Conservation (phyloP, 2,888 invertebrate genomes). For the Cephus rjabovi region DNA sequence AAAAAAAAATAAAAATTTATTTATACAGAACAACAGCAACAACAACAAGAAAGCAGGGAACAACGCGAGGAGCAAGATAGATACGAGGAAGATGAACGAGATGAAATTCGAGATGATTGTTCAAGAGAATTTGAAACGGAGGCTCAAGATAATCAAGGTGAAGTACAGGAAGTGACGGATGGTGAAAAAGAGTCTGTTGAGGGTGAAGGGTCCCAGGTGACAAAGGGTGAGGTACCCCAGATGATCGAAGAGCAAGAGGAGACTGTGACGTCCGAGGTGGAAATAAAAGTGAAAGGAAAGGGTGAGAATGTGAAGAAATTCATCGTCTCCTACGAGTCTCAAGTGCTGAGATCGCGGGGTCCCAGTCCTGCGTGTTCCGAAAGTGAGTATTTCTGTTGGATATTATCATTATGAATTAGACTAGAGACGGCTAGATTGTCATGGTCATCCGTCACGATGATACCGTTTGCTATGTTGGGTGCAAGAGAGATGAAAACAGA, state of each 20-base stretch:
- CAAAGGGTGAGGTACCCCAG: constrained; percentile 36
- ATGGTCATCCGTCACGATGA: too few relatives aligned
- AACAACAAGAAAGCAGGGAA: constrained; percentile 1
- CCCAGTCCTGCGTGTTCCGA: constrained; percentile 58
- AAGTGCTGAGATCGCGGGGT: constrained; percentile 51
- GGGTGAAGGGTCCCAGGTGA: constrained; percentile 30
- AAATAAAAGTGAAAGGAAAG: constrained; percentile 54
- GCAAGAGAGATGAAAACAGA: too few relatives aligned
- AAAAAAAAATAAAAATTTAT: constrained; percentile 35
- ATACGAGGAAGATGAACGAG: constrained; percentile 4
- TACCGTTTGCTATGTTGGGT: too few relatives aligned
- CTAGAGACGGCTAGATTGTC: too few relatives aligned
- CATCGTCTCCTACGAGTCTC: constrained; percentile 61
- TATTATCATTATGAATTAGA: neutral
- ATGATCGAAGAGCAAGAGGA: constrained; percentile 45
- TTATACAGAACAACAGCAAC: neutral
- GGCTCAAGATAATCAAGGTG: too few relatives aligned
- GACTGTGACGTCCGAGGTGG: constrained; percentile 40
- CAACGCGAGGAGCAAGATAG: constrained; percentile 5
- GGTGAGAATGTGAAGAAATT: constrained; percentile 61
- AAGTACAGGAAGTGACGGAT: constrained; percentile 11
- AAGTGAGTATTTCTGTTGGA: constrained; percentile 37
- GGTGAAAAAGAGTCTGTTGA: constrained; percentile 32
- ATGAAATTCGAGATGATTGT: too few relatives aligned
- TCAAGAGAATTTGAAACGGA: too few relatives aligned